Base-by-base conservation (phyloP, 2,888 invertebrate species). In the Acleris literana region DNA sequence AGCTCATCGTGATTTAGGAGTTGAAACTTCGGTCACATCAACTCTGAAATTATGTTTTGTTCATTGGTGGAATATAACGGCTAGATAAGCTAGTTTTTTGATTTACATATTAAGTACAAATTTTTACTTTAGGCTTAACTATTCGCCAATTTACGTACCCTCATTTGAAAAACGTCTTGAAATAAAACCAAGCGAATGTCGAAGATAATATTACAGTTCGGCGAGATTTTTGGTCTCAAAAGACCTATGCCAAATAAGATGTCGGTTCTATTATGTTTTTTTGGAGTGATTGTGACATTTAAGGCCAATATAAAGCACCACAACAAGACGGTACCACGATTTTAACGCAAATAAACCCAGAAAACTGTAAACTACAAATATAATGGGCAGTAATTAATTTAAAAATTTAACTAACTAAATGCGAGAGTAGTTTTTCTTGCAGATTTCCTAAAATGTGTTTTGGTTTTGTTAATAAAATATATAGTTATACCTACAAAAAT, bases 1-100 rank as follows among this genome's bases (percentile, higher is more conserved):
- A 66, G 61, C 61, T 60, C 49, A 25, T 46, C 4, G 61, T 62
- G 66, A 66, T 66, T 61, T 66, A 66, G 62, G 52, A 53, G 66
- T 62, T 62, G 52, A 57, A 62, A 61, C 61, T 61, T 66, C 13
- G 52, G 61, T 60, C 55, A 60, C 49, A 54, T 55, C 54, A 55
- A 60, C 43, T 29, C 20, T 55, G 2, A 39, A 66, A 66, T 57
- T 66, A 62, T 22, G 11, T 29, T 13, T 54, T 18, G 13, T 43
- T 44, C 49, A n/a, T 52, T 17, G 16, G 9, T 17, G 43, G 18
- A 43, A 59, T 25, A 59, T 18, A 39, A 46, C 54, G 18, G 29
- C 54, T 18, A 18, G 43, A 39, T 39, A 13, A 9, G 39, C 39
- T 39, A 39, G 39, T 13, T 39, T 39, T 39, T 39, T 1, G 9